These are phyloP conservation scores for Sebastes fasciatus DNA, from an alignment of 2,113 vertebrate species.

Conservation along the genomic window DNA sequence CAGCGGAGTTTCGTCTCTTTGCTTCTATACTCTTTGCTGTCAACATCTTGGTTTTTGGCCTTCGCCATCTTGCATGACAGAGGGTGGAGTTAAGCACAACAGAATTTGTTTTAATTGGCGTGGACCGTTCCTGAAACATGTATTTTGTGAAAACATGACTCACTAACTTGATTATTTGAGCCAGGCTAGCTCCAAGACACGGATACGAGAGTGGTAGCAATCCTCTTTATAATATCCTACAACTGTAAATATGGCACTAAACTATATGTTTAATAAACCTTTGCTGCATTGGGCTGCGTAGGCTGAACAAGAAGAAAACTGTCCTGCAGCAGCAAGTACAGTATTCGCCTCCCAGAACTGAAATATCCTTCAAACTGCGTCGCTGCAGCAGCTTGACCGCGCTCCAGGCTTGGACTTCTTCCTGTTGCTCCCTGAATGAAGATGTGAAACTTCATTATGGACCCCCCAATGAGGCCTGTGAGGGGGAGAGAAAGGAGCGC, in stretches of 20 bases:
- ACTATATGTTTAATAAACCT: neutral
- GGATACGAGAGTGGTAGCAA: too few species aligned
- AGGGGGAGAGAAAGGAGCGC: slow-evolving; percentile 7
- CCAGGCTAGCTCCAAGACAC: neutral
- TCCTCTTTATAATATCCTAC: neutral
- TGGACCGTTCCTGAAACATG: too few species aligned
- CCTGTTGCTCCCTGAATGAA: slow-evolving; percentile 53
- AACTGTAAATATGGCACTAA: neutral
- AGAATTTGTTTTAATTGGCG: too few species aligned
- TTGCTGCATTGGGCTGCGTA: neutral
- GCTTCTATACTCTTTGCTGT: too few species aligned
- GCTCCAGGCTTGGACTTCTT: slow-evolving; percentile 26
- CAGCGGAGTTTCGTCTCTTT: too few species aligned
- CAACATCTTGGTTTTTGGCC: too few species aligned
- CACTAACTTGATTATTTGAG: too few species aligned
- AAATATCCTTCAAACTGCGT: slow-evolving; percentile 30
- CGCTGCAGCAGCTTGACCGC: slow-evolving; percentile 4
- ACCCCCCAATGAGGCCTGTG: slow-evolving; percentile 24
- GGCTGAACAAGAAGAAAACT: neutral
- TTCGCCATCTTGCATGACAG: too few species aligned
- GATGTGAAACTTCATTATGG: slow-evolving; percentile 60
- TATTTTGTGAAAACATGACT: neutral
- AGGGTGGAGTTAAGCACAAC: too few species aligned
- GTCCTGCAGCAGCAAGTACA: slow-evolving; percentile 1
- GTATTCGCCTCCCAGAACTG: neutral